Base-by-base conservation (phyloP, 2,888 invertebrate genomes). In the Drosophila peninsularis region DNA sequence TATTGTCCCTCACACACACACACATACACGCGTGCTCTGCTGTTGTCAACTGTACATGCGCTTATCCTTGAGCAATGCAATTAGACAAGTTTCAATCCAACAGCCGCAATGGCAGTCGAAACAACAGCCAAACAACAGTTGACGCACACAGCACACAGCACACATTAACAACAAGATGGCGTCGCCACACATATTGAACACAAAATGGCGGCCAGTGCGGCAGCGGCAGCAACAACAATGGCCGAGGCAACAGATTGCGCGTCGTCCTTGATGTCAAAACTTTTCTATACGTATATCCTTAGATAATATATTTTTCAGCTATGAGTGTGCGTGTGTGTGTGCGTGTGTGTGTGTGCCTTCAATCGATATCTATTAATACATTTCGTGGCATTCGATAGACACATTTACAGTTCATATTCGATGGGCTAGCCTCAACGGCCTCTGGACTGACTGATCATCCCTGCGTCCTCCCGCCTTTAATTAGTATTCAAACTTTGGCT, bases 51-150 rank as follows among this genome's bases (percentile, higher is more conserved):
- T 45, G 41, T 60, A 55, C 62, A 44, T 45, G 49, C 39, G 66
- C 68, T 66, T 71, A 82, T 82, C 84, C 82, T 83, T 82, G 82
- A 69, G 73, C 80, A 71, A 78, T 75, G 78, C 83, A 82, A 80
- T 81, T 80, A 80, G 69, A 71, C 67, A 78, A 72, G 56, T 73
- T 63, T 80, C 71, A 58, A 77, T 70, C 58, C 42, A 68, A 62
- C 56, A 58, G 57, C 24, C 58, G 64, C 52, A 68, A 62, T 62
- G 39, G 42, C 64, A 47, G 27, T 17, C 42, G 37, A 61, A 49
- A 42, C 41, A 49, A 19, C 44, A 55, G 30, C 39, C 52, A n/a
- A 54, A 57, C 57, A 62, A 53, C 71, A 54, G 56, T 60, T 61
- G n/a, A 37, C 57, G 45, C 70, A 62, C 57, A 65, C 41, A 41